Conservation (phyloP, 2,888 invertebrate genomes). For the Rhagonycha lutea region DNA sequence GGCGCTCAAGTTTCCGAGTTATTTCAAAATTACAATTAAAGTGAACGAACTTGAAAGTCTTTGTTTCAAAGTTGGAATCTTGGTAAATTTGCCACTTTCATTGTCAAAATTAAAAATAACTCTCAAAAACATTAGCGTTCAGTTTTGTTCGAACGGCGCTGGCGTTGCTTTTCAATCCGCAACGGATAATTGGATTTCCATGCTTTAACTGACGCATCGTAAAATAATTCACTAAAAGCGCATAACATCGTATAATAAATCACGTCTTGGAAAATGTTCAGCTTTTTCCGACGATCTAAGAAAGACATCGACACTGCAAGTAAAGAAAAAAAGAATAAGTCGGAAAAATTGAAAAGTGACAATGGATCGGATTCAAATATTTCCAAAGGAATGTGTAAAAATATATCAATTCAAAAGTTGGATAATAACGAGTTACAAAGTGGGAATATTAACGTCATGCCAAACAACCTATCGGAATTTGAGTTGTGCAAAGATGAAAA, state of each 20-base stretch:
- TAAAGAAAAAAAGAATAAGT: conserved; percentile 30
- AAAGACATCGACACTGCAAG: conserved; percentile 38
- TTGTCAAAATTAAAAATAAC: conserved; percentile 26
- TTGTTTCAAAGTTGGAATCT: not conserved
- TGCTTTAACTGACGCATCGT: not conserved
- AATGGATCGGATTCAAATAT: conserved; percentile 22
- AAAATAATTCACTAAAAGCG: not conserved
- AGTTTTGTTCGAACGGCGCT: conserved; percentile 27
- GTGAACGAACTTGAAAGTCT: not conserved
- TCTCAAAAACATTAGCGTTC: conserved; percentile 29
- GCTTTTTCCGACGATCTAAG: conserved; percentile 48
- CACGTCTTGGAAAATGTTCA: conserved; percentile 43
- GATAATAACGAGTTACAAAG: conserved; percentile 44
- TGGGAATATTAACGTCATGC: conserved; percentile 36
- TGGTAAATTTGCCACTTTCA: conserved; percentile 2
- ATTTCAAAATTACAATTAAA: not conserved
- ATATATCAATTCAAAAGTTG: conserved; percentile 43
- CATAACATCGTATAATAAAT: not conserved
- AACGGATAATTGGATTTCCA: not conserved
- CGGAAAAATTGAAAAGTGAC: conserved; percentile 23
- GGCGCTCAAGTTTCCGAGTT: not conserved
- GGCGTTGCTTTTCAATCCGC: not conserved
- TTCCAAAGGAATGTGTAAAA: conserved; percentile 47
- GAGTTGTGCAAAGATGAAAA: conserved; percentile 42
- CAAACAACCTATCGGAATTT: conserved; percentile 39